A percentile compares a stretch with the other conserved stretches of the same genome.
Conservation (phyloP, 2,113 vertebrate species). For the Isichthys henryi region DNA sequence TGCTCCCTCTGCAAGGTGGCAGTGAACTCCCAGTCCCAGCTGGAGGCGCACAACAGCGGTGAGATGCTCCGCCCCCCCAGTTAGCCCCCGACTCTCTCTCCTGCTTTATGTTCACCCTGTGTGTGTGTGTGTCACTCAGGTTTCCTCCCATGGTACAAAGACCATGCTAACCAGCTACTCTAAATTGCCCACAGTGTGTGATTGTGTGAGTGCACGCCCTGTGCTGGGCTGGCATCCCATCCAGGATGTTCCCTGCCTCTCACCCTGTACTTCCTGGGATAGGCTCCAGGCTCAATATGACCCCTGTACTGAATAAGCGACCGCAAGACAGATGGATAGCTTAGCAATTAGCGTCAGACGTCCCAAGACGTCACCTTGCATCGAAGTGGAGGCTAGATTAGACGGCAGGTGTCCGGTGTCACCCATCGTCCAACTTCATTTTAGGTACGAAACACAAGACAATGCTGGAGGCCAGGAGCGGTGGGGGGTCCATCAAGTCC, state of each 20-base stretch:
- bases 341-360: background rate
- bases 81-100: background rate
- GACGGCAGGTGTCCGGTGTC: background rate
- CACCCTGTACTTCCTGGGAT: background rate
- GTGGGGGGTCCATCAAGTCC: conserved; percentile 92
- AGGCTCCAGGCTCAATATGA: background rate
- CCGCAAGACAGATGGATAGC: background rate
- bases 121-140: background rate
- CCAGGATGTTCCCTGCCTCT: background rate
- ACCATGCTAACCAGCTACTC: background rate
- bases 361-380: background rate
- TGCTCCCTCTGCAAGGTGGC: conserved; percentile 98
- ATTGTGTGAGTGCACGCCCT: background rate
- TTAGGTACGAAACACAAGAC: conserved; percentile 99
- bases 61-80: conserved; percentile 37
- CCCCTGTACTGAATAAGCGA: background rate
- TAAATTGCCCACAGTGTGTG: background rate
- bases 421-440: background rate
- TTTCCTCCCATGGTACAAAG: background rate
- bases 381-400: background rate
- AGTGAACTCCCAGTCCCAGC: conserved; percentile 93
- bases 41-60: conserved; percentile 98
- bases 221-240: background rate
- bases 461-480: conserved; percentile 92
- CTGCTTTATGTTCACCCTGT: background rate